Conservation (phyloP, 2,888 invertebrate genomes). For the Sphaerophoria taeniata region DNA sequence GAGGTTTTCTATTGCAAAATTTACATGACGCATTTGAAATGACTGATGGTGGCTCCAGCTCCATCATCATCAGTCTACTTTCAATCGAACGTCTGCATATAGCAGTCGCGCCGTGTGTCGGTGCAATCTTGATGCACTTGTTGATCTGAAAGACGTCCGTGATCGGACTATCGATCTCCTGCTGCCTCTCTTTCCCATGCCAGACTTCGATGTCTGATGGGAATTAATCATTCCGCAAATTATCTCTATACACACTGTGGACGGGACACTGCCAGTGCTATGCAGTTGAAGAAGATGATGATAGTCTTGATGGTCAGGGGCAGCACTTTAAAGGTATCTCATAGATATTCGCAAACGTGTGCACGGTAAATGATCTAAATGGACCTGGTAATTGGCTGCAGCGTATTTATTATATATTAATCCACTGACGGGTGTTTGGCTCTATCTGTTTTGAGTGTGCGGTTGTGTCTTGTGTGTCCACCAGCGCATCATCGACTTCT, state of each 20-base stretch:
- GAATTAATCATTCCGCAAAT: constrained; percentile 72
- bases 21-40: constrained; percentile 35
- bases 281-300: constrained; percentile 53
- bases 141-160: constrained; percentile 59
- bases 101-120: constrained; percentile 43
- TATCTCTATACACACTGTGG: constrained; percentile 32
- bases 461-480: neutral
- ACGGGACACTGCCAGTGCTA: constrained; percentile 19
- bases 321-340: constrained; percentile 17
- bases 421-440: constrained; percentile 49
- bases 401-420: constrained; percentile 60
- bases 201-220: constrained; percentile 37
- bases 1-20: constrained; percentile 44
- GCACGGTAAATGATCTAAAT: constrained; percentile 71
- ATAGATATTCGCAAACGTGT: constrained; percentile 23
- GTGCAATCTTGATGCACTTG: constrained; percentile 57
- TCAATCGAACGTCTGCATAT: neutral
- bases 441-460: constrained; percentile 11
- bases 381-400: constrained; percentile 68
- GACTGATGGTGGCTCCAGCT: constrained; percentile 47
- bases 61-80: constrained; percentile 31
- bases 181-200: constrained; percentile 31
- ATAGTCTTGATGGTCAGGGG: constrained; percentile 54
- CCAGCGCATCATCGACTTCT: constrained; percentile 4
- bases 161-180: constrained; percentile 65